Percentiles rank a stretch among this genome's conserved stretches.
Conservation (phyloP, 2,797 vertebrate species). For the Euphonia xanthogaster region DNA sequence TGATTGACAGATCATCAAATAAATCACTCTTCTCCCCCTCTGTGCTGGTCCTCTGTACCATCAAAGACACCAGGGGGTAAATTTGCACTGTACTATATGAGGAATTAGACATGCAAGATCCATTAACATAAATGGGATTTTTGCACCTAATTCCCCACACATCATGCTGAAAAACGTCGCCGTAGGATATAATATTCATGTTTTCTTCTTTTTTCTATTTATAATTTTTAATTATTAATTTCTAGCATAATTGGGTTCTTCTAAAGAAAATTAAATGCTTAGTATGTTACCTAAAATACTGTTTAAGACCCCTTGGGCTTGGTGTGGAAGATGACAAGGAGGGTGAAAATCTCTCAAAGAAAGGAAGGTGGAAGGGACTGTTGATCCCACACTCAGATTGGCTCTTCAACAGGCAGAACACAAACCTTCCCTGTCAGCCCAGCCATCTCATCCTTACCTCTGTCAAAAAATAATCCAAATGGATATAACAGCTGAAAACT, state of each 20-base stretch:
- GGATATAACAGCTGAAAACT: not conserved
- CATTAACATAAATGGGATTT: conserved; percentile 81
- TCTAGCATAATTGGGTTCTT: conserved; percentile 76
- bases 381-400: not conserved
- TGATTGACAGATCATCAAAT: conserved; percentile 81
- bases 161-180: conserved; percentile 69
- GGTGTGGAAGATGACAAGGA: conserved; percentile 45
- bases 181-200: conserved; percentile 71
- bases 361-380: conserved; percentile 2
- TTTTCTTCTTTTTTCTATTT: conserved; percentile 80
- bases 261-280: conserved; percentile 69
- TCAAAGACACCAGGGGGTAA: conserved; percentile 73
- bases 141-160: conserved; percentile 79
- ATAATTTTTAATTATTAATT: conserved; percentile 80
- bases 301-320: conserved; percentile 59
- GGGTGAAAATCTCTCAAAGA: not conserved
- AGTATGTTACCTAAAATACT: conserved; percentile 69
- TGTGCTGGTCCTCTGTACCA: conserved; percentile 62
- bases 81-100: conserved; percentile 56
- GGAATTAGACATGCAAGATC: conserved; percentile 75
- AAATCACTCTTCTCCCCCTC: conserved; percentile 68
- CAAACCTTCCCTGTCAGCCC: not conserved
- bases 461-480: not conserved
- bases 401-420: not conserved
- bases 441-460: not conserved